Percentiles rank a stretch among this genome's conserved stretches.
Evolutionary conservation across 2,888 invertebrate genomes (phyloP).

Genomic region (Cryptocephalus moraei): DNA sequence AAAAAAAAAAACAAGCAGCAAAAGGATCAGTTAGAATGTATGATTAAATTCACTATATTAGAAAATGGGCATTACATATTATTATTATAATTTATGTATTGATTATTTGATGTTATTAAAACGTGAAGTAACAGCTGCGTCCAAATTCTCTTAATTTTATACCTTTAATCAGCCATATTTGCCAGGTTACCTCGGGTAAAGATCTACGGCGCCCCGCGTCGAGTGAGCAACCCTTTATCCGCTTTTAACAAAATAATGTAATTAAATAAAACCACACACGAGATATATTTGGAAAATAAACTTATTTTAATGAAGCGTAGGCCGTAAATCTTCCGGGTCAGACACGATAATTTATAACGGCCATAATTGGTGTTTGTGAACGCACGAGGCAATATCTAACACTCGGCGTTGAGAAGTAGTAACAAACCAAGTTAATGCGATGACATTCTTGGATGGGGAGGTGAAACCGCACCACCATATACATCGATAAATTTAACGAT

Average conservation of each 20-base stretch:
- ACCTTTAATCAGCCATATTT: too few relatives aligned
- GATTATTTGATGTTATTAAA: too few relatives aligned
- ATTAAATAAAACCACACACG: constrained; percentile 8
- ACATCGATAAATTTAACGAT: constrained; percentile 34
- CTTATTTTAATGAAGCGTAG: constrained; percentile 14
- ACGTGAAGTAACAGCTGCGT: too few relatives aligned
- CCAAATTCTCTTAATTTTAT: too few relatives aligned
- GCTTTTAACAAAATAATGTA: background rate
- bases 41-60: too few relatives aligned
- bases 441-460: constrained; percentile 19
- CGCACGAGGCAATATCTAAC: constrained; percentile 13
- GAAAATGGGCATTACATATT: too few relatives aligned
- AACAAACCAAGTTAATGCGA: constrained; percentile 18
- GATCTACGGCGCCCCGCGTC: too few relatives aligned
- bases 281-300: constrained; percentile 14
- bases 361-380: constrained; percentile 16
- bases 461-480: constrained; percentile 25
- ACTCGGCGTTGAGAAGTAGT: constrained; percentile 11
- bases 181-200: too few relatives aligned
- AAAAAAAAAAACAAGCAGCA: too few relatives aligned
- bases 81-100: too few relatives aligned
- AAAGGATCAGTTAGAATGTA: too few relatives aligned
- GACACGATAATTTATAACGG: constrained; percentile 11
- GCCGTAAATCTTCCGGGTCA: constrained; percentile 8
- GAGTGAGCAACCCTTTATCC: too few relatives aligned